Evolutionary conservation across 1,140 invertebrate genomes (phyloP).

Genomic region (Drosophila melanogaster): Release_6_plus_ISO1_MT NT_037436.4:5508001-5508500

Average conservation of each 20-base stretch:
- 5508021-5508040: constrained; percentile 68
- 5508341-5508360: constrained; percentile 85
- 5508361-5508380: constrained; percentile 88
- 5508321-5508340: background rate
- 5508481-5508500: constrained; percentile 59
- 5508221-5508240: background rate
- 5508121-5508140: background rate
- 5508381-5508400: constrained; percentile 86
- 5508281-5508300: background rate
- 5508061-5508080: constrained; percentile 59
- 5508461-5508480: constrained; percentile 94
- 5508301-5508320: background rate
- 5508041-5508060: constrained; percentile 72
- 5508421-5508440: constrained; percentile 88
- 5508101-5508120: constrained; percentile 17
- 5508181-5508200: background rate
- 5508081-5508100: constrained; percentile 29
- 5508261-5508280: background rate
- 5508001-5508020: constrained; percentile 61
- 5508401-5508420: constrained; percentile 88
- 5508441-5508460: constrained; percentile 95
- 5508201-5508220: background rate
- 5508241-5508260: no score
- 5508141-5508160: background rate
- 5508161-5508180: constrained; percentile 6